Conservation (phyloP, 1,140 invertebrate species). For the Periplaneta americana region DNA sequence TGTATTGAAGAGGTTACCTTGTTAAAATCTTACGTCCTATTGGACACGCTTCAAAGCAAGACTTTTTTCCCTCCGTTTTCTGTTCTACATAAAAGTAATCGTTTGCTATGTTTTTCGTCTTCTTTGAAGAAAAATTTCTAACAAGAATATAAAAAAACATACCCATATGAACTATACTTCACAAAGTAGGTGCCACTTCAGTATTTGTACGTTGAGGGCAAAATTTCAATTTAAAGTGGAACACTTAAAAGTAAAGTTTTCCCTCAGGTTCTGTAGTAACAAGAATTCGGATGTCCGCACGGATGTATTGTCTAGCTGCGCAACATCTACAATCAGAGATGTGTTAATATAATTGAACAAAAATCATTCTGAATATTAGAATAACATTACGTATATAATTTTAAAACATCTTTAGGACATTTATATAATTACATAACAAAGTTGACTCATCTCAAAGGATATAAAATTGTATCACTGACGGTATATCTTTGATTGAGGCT, state of each 20-base stretch:
- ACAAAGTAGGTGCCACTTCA: not conserved
- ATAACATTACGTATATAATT: too few relatives aligned
- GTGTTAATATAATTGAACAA: too few relatives aligned
- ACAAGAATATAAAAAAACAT: not conserved
- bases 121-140: not conserved
- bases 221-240: not conserved
- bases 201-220: not conserved
- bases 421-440: too few relatives aligned
- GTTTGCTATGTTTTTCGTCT: not conserved
- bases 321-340: too few relatives aligned
- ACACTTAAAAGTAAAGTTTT: not conserved
- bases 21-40: conserved; percentile 2
- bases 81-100: not conserved
- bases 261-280: not conserved
- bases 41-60: not conserved
- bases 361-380: too few relatives aligned
- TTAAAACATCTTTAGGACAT: too few relatives aligned
- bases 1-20: not conserved
- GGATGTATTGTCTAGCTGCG: too few relatives aligned
- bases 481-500: too few relatives aligned
- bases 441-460: too few relatives aligned
- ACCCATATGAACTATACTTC: not conserved
- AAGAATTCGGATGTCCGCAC: too few relatives aligned
- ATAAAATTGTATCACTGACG: too few relatives aligned
- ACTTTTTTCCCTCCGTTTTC: not conserved